These are phyloP conservation scores for Zingel zingel DNA, from an alignment of 2,113 vertebrate species.

Conservation along the genomic window DNA sequence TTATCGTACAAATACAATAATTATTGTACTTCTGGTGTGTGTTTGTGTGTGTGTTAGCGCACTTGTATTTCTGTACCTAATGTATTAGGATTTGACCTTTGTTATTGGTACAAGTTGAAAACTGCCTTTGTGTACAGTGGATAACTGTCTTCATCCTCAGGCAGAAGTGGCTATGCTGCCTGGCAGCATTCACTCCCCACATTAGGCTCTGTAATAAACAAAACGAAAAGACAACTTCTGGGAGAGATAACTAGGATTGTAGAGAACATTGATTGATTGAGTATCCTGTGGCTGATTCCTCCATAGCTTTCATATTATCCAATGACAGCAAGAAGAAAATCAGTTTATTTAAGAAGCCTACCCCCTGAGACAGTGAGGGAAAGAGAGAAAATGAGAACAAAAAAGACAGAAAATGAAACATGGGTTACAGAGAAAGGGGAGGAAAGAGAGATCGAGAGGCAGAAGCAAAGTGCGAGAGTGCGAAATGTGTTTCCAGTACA, in stretches of 20 bases:
- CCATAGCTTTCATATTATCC: slow-evolving; percentile 67
- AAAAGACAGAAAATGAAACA: slow-evolving; percentile 40
- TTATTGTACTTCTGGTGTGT: neutral
- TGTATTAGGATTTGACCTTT: slow-evolving; percentile 69
- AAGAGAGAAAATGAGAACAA: slow-evolving; percentile 40
- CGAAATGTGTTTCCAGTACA: slow-evolving; percentile 71
- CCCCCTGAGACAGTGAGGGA: slow-evolving; percentile 46
- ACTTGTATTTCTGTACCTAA: slow-evolving; percentile 35
- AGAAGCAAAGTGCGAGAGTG: slow-evolving; percentile 37
- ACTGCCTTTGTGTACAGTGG: slow-evolving; percentile 54
- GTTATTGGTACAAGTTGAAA: slow-evolving; percentile 63
- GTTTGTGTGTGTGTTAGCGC: neutral
- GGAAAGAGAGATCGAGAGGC: slow-evolving; percentile 23
- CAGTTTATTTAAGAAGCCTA: slow-evolving; percentile 72
- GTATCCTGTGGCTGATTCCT: slow-evolving; percentile 66
- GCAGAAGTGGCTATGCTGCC: slow-evolving; percentile 49
- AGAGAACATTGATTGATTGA: slow-evolving; percentile 76
- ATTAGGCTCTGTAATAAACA: slow-evolving; percentile 82
- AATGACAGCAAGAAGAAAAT: slow-evolving; percentile 76
- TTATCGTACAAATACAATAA: too few species aligned
- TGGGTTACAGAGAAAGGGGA: slow-evolving; percentile 5
- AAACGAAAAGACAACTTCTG: slow-evolving; percentile 44
- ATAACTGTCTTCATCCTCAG: slow-evolving; percentile 69
- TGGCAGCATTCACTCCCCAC: slow-evolving; percentile 56
- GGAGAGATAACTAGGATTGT: slow-evolving; percentile 63